A percentile compares a stretch with the other conserved stretches of the same genome.
phyloP scores from a whole-genome alignment of 2,888 invertebrate species.

The Phengaris arion region DNA sequence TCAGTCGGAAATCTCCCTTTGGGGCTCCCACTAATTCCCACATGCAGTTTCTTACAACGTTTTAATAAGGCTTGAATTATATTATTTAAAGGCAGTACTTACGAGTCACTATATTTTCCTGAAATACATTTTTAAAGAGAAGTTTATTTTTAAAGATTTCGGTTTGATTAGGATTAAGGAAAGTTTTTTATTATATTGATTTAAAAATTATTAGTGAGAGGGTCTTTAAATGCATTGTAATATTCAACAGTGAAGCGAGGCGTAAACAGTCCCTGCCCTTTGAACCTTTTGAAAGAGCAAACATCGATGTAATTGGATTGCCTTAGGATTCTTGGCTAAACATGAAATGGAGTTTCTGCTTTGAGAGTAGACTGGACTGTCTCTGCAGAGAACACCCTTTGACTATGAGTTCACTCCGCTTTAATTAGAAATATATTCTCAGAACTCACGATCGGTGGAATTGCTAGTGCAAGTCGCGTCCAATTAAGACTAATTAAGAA shows the following conservation, averaged over 20 bases:
- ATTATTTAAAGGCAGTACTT: background rate
- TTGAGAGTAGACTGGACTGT: constrained; percentile 32
- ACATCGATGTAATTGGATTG: constrained; percentile 68
- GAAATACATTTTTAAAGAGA: too few species aligned
- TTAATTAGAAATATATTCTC: constrained; percentile 28
- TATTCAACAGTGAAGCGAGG: constrained; percentile 44
- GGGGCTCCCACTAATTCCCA: too few species aligned
- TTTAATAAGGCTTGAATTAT: background rate
- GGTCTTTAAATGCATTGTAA: constrained; percentile 41
- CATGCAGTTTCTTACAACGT: background rate
- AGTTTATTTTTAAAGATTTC: background rate
- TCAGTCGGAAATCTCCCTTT: too few species aligned
- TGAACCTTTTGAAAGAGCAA: constrained; percentile 60
- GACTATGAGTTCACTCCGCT: constrained; percentile 13
- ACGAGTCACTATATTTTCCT: too few species aligned
- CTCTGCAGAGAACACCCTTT: constrained; percentile 21
- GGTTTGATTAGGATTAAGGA: background rate
- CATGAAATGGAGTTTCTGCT: constrained; percentile 38
- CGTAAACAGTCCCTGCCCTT: constrained; percentile 49
- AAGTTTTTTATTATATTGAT: background rate
- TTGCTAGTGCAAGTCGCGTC: background rate
- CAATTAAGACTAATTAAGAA: background rate
- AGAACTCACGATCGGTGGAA: background rate
- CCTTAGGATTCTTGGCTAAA: constrained; percentile 43
- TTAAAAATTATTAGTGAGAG: constrained; percentile 14